Conservation (phyloP, 2,888 invertebrate species). For the Colletes collaris region DNA sequence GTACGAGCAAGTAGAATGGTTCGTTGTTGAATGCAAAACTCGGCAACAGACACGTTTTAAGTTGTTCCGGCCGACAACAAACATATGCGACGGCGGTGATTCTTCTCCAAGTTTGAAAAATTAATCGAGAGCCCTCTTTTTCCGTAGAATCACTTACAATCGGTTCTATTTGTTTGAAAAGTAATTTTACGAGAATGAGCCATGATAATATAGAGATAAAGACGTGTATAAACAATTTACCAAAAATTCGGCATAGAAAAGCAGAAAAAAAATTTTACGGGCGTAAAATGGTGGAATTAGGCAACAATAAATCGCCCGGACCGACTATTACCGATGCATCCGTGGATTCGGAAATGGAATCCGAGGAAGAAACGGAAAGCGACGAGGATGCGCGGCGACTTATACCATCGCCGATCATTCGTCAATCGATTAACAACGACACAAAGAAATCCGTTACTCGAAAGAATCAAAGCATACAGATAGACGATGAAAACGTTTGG, state of each 20-base stretch:
- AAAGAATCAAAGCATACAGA: constrained; percentile 38
- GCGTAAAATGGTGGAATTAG: constrained; percentile 79
- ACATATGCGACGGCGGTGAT: not conserved
- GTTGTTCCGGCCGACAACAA: not conserved
- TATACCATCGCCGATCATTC: constrained; percentile 68
- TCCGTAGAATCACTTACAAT: constrained; percentile 24
- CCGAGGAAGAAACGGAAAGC: constrained; percentile 64
- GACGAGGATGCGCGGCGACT: constrained; percentile 72
- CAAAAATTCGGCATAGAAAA: constrained; percentile 74
- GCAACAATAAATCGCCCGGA: constrained; percentile 75
- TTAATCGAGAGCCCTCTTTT: not conserved
- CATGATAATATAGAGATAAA: constrained; percentile 69
- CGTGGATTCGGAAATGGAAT: constrained; percentile 77
- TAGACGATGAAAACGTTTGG: constrained; percentile 85
- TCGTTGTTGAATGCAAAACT: not conserved
- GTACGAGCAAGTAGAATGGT: not conserved
- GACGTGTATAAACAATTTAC: constrained; percentile 52
- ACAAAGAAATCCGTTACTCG: constrained; percentile 49
- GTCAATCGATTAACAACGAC: constrained; percentile 53
- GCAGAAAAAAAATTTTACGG: constrained; percentile 48
- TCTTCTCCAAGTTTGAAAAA: not conserved
- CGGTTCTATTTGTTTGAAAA: constrained; percentile 1
- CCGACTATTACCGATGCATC: constrained; percentile 72
- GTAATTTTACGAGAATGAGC: constrained; percentile 71
- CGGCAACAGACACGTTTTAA: not conserved